These are phyloP conservation scores for Alsophila aescularia DNA, from an alignment of 2,888 invertebrate genomes.

Conservation along the genomic window DNA sequence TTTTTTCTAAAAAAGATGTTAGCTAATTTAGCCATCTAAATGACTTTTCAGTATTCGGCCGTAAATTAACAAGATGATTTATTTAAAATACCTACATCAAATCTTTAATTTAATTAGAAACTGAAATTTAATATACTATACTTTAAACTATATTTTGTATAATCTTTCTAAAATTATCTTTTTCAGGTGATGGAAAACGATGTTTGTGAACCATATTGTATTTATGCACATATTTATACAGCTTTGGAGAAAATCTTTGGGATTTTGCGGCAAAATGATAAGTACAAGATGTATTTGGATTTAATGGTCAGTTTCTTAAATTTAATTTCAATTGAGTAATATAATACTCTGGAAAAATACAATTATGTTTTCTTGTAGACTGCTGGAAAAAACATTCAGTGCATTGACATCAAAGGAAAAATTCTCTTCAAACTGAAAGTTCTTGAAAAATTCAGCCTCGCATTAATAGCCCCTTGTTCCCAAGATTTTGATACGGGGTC, in stretches of 20 bases:
- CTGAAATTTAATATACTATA: not conserved
- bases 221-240: slow-evolving; percentile 77
- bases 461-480: slow-evolving; percentile 72
- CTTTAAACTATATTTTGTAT: not conserved
- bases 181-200: slow-evolving; percentile 76
- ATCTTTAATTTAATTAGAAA: no score
- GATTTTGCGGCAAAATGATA: slow-evolving; percentile 69
- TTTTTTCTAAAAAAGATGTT: no score
- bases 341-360: not conserved
- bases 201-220: slow-evolving; percentile 74
- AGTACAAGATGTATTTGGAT: slow-evolving; percentile 70
- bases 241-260: slow-evolving; percentile 77
- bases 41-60: no score
- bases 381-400: slow-evolving; percentile 66
- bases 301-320: slow-evolving; percentile 60
- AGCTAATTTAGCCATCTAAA: no score
- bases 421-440: slow-evolving; percentile 75
- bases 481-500: slow-evolving; percentile 45
- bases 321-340: not conserved
- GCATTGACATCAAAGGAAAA: slow-evolving; percentile 72
- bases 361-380: slow-evolving; percentile 53
- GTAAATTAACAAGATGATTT: no score
- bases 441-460: slow-evolving; percentile 73
- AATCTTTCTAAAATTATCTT: slow-evolving; percentile 16
- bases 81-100: no score